Percentiles rank a stretch among this genome's conserved stretches.
Conservation (phyloP, 1,140 invertebrate genomes). For the Zaprionus ornatus region DNA sequence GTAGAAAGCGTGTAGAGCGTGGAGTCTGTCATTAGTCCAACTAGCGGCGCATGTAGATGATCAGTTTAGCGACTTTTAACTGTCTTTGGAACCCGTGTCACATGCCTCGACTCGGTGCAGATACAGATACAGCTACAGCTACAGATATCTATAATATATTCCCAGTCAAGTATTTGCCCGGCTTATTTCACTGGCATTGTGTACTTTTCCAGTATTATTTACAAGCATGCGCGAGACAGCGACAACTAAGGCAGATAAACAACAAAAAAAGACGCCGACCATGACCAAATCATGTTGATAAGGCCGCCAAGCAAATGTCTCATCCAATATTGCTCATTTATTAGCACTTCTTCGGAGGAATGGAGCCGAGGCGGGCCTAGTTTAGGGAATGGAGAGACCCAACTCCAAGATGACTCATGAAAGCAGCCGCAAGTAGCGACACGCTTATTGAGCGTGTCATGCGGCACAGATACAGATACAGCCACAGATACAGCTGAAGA, state of each 20-base stretch:
- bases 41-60: conserved; percentile 59
- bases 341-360: conserved; percentile 43
- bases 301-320: conserved; percentile 15
- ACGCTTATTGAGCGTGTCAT: conserved; percentile 58
- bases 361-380: conserved; percentile 7
- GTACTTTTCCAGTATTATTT: conserved; percentile 65
- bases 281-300: conserved; percentile 47
- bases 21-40: conserved; percentile 55
- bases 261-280: conserved; percentile 19
- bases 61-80: conserved; percentile 22
- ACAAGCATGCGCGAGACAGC: conserved; percentile 58
- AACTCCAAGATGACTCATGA: conserved; percentile 50
- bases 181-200: conserved; percentile 55
- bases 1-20: conserved; percentile 67
- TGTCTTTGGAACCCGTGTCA: conserved; percentile 48
- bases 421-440: conserved; percentile 37
- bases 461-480: conserved; percentile 14
- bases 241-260: conserved; percentile 55
- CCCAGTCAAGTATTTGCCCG: conserved; percentile 51
- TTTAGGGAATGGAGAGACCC: not conserved
- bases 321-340: conserved; percentile 32
- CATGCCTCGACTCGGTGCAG: conserved; percentile 35
- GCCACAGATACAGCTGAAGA: conserved; percentile 19
- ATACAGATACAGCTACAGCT: conserved; percentile 5
- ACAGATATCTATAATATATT: conserved; percentile 16